phyloP scores from a whole-genome alignment of 2,113 vertebrate species.

The Porphyrio hochstetteri region DNA sequence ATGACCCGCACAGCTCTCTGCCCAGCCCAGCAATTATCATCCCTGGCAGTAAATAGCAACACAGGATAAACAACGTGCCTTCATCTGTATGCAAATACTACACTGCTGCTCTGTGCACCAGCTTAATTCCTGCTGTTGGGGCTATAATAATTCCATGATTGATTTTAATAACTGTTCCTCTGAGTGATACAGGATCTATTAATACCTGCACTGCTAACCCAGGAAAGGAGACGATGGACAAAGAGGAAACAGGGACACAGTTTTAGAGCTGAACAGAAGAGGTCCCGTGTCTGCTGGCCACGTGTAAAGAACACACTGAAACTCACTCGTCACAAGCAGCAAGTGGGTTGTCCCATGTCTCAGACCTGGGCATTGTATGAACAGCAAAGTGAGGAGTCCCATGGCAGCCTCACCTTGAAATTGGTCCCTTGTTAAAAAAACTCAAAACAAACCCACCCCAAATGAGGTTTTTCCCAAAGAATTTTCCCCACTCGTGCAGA shows the following conservation, averaged over 20 bases:
- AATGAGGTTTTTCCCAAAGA: not conserved
- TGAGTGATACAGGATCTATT: not conserved
- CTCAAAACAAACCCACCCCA: not conserved
- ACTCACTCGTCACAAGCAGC: not conserved
- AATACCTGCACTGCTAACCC: not conserved
- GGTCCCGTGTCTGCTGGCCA: not conserved
- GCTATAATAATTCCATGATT: not conserved
- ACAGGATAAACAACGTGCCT: constrained; percentile 23
- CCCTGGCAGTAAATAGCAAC: constrained; percentile 24
- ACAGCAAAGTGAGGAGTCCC: not conserved
- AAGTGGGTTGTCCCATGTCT: not conserved
- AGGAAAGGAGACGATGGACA: not conserved
- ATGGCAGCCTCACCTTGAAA: not conserved
- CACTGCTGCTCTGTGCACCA: not conserved
- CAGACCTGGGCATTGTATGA: too few relatives aligned
- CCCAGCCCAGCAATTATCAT: constrained; percentile 46
- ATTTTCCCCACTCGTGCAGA: not conserved
- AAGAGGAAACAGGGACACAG: not conserved
- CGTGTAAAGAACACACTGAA: not conserved
- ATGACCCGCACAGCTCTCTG: constrained; percentile 3
- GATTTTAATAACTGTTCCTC: not conserved
- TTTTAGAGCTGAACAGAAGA: not conserved
- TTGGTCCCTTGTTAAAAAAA: not conserved
- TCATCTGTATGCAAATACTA: constrained; percentile 37
- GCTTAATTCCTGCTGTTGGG: not conserved